Evolutionary conservation across 2,797 vertebrate species (phyloP).

Genomic region (Characodon lateralis): DNA sequence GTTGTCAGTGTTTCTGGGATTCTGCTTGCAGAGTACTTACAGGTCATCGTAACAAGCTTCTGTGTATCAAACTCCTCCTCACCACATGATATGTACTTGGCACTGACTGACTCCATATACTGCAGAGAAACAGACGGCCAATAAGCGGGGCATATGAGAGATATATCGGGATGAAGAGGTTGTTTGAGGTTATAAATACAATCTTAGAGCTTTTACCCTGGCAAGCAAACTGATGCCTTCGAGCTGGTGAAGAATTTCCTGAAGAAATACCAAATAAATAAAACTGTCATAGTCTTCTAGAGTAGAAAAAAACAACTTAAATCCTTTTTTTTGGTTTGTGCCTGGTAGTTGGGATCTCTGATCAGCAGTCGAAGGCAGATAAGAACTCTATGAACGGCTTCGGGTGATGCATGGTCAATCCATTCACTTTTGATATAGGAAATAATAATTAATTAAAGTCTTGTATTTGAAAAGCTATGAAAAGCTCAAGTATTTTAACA

Average conservation of each 20-base stretch:
- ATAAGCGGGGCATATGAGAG: not conserved
- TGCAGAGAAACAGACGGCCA: constrained; percentile 51
- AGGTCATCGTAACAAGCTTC: constrained; percentile 88
- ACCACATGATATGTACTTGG: constrained; percentile 75
- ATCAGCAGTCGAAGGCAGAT: constrained; percentile 88
- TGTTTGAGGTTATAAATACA: not conserved
- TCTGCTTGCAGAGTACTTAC: constrained; percentile 70
- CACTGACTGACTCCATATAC: constrained; percentile 85
- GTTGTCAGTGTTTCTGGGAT: constrained; percentile 9
- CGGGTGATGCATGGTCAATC: constrained; percentile 79
- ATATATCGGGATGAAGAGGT: not conserved
- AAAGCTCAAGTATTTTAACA: not conserved
- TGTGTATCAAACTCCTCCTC: constrained; percentile 81
- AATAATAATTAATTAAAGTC: fast-evolving
- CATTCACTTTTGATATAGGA: constrained; percentile 78
- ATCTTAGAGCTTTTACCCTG: constrained; percentile 75
- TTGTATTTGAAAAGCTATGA: not conserved
- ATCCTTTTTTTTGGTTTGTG: constrained; percentile 53
- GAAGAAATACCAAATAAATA: constrained; percentile 26
- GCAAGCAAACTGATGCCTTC: constrained; percentile 82
- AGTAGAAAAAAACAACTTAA: not conserved
- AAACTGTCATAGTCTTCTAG: not conserved
- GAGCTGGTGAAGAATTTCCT: constrained; percentile 85
- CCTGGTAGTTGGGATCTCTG: constrained; percentile 87
- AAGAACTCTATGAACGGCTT: constrained; percentile 85